Base-by-base conservation (phyloP, 2,888 invertebrate genomes). In the Watsonalla cultraria region DNA sequence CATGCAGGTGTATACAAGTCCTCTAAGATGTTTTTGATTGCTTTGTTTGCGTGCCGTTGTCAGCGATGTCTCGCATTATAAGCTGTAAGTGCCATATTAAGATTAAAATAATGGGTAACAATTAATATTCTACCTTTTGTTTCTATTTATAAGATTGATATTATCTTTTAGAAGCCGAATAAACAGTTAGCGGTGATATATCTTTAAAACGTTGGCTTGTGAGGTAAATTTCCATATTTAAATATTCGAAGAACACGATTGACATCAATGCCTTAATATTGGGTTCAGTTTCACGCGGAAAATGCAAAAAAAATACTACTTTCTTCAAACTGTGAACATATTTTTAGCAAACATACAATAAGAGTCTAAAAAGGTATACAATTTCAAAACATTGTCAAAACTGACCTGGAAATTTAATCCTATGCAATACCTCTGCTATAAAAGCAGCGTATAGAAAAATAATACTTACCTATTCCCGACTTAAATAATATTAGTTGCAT, bases 11-110 rank as follows among this genome's bases (percentile, higher is more conserved):
- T 8, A 51, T 47, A 57, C 60, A 59, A 57, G 64, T 63, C 58
- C 65, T 64, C 70, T 65, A 70, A 61, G 66, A 68, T 72, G 67
- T 65, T 67, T 75, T 73, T 67, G 66, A 72, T 76, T 66, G 71
- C 73, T 73, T 72, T 76, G 72, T 76, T 77, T 74, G 63, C 65
- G 62, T 71, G 72, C 60, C 58, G 74, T 74, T 73, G 64, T 68
- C 68, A 73, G 75, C 70, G 68, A 56, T 62, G 59, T 63, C 57
- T 67, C 55, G 61, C 63, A 57, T 63, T 52, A 59, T 53, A 53
- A 62, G 54, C 58, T 56, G 56, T 59, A 65, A 66, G 66, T 68
- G 65, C 48, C 61, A 62, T 65, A 62, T 67, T 66, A 58, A 62
- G 51, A 61, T 65, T 61, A 53, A 59, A 65, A 59, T 66, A 64